Conservation (phyloP, 1,140 invertebrate genomes). For the Drosophila obscura region DNA sequence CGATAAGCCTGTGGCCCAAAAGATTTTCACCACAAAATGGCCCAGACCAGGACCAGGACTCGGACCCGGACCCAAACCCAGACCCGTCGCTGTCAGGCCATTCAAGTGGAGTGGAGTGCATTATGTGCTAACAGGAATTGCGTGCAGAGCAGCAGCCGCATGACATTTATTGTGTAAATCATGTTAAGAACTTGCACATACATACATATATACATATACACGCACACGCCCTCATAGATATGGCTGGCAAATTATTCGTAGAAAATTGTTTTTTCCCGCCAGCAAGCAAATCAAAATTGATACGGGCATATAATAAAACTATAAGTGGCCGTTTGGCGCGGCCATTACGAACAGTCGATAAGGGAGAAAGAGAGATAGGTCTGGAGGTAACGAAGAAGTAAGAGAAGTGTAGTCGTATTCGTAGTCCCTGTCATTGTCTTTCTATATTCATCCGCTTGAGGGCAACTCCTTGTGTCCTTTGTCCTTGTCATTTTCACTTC, state of each 20-base stretch:
- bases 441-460: constrained; percentile 38
- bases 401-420: constrained; percentile 10
- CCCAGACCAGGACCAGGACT: constrained; percentile 26
- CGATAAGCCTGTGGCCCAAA: constrained; percentile 50
- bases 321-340: constrained; percentile 73
- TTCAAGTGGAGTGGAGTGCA: constrained; percentile 31
- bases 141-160: constrained; percentile 43
- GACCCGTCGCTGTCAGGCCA: constrained; percentile 33
- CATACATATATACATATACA: neutral
- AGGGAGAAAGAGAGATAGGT: constrained; percentile 1
- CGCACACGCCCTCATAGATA: constrained; percentile 47
- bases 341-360: constrained; percentile 70
- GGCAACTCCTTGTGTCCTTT: constrained; percentile 45
- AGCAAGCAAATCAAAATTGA: constrained; percentile 71
- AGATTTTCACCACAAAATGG: constrained; percentile 49
- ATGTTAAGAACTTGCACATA: constrained; percentile 11
- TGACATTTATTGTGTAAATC: constrained; percentile 60
- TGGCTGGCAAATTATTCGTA: constrained; percentile 50
- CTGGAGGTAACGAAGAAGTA: neutral
- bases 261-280: constrained; percentile 64
- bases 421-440: constrained; percentile 25
- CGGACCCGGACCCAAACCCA: neutral
- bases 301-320: constrained; percentile 69
- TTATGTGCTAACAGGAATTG: constrained; percentile 58
- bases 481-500: constrained; percentile 25